A percentile compares a stretch with the other conserved stretches of the same genome.
These are phyloP conservation scores for Anniella stebbinsi DNA, from an alignment of 2,797 vertebrate species.

Conservation along the genomic window DNA sequence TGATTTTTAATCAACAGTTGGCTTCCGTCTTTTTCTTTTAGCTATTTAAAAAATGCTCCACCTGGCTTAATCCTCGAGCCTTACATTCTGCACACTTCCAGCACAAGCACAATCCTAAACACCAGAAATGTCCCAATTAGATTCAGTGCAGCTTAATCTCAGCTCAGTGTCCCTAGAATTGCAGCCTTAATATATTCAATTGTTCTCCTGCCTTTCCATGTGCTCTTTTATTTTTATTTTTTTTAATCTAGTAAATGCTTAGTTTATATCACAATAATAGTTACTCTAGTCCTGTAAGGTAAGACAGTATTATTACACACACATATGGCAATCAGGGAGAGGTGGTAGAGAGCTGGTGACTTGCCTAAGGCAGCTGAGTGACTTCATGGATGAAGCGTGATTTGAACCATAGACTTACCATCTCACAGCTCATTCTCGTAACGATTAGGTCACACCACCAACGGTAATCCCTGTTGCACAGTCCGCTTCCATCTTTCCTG, in stretches of 20 bases:
- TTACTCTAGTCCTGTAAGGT: background rate
- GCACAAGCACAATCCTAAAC: too few species aligned
- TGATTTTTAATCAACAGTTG: background rate
- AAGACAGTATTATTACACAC: background rate
- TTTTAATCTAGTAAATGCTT: background rate
- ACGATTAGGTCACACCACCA: background rate
- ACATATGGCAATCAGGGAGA: background rate
- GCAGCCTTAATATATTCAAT: too few species aligned
- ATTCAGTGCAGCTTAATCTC: too few species aligned
- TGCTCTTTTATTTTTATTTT: background rate
- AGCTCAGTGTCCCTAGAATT: too few species aligned
- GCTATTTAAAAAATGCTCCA: background rate
- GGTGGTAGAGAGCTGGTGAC: background rate
- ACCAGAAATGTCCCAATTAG: too few species aligned
- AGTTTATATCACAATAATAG: background rate
- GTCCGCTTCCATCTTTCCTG: background rate
- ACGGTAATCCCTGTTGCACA: background rate
- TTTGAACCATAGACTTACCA: background rate
- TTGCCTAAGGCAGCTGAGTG: background rate
- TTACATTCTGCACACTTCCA: background rate
- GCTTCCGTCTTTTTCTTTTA: background rate
- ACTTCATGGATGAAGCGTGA: background rate
- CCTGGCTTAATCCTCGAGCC: background rate
- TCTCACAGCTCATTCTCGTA: background rate
- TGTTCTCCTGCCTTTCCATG: background rate